These are phyloP conservation scores for Eupithecia subumbrata DNA, from an alignment of 2,888 invertebrate genomes.

Conservation along the genomic window DNA sequence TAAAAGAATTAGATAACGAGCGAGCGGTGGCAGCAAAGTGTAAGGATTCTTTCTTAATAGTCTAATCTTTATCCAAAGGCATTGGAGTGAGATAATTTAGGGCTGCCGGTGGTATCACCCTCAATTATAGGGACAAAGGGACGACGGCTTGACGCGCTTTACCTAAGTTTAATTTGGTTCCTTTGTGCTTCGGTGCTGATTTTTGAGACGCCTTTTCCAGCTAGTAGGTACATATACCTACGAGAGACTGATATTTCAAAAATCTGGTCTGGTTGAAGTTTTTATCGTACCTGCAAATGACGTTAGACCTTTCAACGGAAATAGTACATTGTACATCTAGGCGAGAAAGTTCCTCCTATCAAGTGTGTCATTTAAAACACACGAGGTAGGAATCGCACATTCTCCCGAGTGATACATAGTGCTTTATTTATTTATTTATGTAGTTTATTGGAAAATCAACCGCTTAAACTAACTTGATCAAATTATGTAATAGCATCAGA, in stretches of 20 bases:
- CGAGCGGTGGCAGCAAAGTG: constrained; percentile 31
- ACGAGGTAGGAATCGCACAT: too few species aligned
- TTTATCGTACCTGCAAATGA: neutral
- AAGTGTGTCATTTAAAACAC: too few species aligned
- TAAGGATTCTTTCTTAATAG: constrained; percentile 53
- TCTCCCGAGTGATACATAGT: too few species aligned
- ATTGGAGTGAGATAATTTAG: constrained; percentile 63
- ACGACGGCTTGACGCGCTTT: constrained; percentile 47
- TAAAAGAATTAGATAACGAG: constrained; percentile 39
- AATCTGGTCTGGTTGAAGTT: neutral
- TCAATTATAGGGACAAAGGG: constrained; percentile 57
- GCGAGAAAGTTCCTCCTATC: too few species aligned
- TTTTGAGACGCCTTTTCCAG: constrained; percentile 35
- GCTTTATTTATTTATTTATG: too few species aligned
- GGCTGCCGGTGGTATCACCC: constrained; percentile 56
- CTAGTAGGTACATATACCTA: neutral
- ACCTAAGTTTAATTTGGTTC: constrained; percentile 57
- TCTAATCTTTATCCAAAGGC: constrained; percentile 65
- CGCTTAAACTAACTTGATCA: too few species aligned
- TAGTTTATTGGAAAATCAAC: too few species aligned
- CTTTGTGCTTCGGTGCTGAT: constrained; percentile 52
- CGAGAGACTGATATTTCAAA: neutral
- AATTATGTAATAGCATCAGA: too few species aligned
- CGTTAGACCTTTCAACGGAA: neutral
- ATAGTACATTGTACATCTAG: too few species aligned